A percentile compares a stretch with the other conserved stretches of the same genome.
Evolutionary conservation across 2,888 invertebrate species (phyloP).

Genomic region (Thera britannica): DNA sequence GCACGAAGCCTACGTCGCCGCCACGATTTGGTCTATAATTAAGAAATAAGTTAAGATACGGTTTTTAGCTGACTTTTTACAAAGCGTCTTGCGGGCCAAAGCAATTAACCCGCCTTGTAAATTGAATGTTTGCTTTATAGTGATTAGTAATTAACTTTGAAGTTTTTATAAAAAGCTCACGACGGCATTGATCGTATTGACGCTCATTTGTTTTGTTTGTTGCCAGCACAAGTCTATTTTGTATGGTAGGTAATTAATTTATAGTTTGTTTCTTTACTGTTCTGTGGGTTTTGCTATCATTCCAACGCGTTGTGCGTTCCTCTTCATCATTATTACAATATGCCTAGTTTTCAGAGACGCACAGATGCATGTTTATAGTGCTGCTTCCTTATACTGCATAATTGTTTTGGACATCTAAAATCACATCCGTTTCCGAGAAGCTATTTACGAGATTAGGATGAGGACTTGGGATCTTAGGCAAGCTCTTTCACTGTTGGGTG

Average conservation of each 20-base stretch:
- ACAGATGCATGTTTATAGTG: not conserved
- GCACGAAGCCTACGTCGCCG: conserved; percentile 74
- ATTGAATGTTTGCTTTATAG: conserved; percentile 85
- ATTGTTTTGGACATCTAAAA: too few relatives aligned
- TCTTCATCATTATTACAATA: not conserved
- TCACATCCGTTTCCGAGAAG: too few relatives aligned
- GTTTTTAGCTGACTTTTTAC: conserved; percentile 82
- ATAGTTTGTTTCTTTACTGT: conserved; percentile 22
- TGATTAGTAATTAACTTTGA: conserved; percentile 82
- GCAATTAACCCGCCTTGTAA: conserved; percentile 84
- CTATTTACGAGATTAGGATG: too few relatives aligned
- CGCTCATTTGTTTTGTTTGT: conserved; percentile 68
- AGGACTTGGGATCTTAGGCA: too few relatives aligned
- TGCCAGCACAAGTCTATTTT: conserved; percentile 64
- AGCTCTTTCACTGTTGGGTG: not conserved
- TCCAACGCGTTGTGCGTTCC: not conserved
- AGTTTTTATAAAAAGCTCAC: conserved; percentile 70
- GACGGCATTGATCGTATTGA: conserved; percentile 70
- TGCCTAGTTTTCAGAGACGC: not conserved
- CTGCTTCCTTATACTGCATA: too few relatives aligned
- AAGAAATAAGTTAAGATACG: conserved; percentile 84
- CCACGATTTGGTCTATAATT: conserved; percentile 84
- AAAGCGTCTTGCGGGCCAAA: conserved; percentile 73
- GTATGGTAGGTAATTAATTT: conserved; percentile 59
- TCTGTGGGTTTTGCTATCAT: not conserved